Conservation (phyloP, 2,888 invertebrate genomes). For the Agrochola litura region DNA sequence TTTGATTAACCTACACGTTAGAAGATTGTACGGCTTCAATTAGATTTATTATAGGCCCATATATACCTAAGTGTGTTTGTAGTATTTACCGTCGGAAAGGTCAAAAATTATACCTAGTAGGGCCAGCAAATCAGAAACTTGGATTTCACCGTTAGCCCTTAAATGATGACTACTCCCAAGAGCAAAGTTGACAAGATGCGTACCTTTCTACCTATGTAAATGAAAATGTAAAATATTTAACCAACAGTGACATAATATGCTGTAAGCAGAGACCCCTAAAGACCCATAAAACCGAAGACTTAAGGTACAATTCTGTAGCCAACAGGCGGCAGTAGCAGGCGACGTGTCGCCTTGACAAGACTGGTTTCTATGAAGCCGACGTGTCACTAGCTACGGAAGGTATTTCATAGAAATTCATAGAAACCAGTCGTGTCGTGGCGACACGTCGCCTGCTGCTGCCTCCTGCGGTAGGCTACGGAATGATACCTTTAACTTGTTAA, state of each 20-base stretch:
- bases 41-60: not conserved
- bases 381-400: too few relatives aligned
- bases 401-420: too few relatives aligned
- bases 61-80: not conserved
- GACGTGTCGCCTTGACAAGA: too few relatives aligned
- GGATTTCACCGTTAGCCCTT: not conserved
- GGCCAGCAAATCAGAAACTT: not conserved
- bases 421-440: too few relatives aligned
- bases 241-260: not conserved
- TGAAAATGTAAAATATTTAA: conserved; percentile 46
- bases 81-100: not conserved
- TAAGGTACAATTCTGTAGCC: not conserved
- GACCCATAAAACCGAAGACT: conserved; percentile 15
- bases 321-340: too few relatives aligned
- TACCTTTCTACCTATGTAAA: conserved; percentile 29
- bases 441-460: too few relatives aligned
- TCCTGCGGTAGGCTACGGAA: too few relatives aligned
- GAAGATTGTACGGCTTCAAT: not conserved
- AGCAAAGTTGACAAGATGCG: not conserved
- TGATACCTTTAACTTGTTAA: not conserved
- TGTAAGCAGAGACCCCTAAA: conserved; percentile 3
- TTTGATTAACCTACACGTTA: not conserved
- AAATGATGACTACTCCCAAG: not conserved
- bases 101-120: not conserved
- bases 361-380: too few relatives aligned